These are phyloP conservation scores for Penaeus vannamei DNA, from an alignment of 1,140 invertebrate species.

Conservation along the genomic window DNA sequence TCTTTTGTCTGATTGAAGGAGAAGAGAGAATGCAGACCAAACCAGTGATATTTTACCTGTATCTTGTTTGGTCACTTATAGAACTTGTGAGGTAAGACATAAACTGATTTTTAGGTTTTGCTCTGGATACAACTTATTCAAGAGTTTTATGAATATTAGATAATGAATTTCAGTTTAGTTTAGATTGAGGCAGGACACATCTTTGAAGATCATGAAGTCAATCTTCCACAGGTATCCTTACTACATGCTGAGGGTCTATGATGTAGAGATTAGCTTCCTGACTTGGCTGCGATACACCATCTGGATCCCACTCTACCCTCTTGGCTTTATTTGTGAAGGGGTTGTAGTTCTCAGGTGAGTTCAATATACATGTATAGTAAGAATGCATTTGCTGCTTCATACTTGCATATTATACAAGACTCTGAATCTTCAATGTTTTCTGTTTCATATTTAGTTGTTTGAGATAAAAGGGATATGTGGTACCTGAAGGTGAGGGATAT, in stretches of 20 bases:
- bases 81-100: conserved; percentile 83
- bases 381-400: background rate
- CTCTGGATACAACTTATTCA: background rate
- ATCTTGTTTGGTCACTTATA: conserved; percentile 84
- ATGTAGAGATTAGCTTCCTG: conserved; percentile 82
- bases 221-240: conserved; percentile 84
- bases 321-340: conserved; percentile 90
- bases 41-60: conserved; percentile 89
- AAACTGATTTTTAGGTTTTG: background rate
- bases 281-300: conserved; percentile 94
- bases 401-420: too few relatives aligned
- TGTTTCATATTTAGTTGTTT: too few relatives aligned
- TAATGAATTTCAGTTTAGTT: too few relatives aligned
- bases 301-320: conserved; percentile 93
- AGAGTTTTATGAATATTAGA: too few relatives aligned
- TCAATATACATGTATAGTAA: background rate
- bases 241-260: conserved; percentile 87
- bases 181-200: too few relatives aligned
- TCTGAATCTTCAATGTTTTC: too few relatives aligned
- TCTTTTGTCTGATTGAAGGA: conserved; percentile 87
- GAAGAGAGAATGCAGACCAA: conserved; percentile 90
- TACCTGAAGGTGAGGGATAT: too few relatives aligned
- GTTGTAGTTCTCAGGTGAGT: conserved; percentile 80
- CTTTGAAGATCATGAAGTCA: background rate
- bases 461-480: too few relatives aligned